A percentile compares a stretch with the other conserved stretches of the same genome.
These are phyloP conservation scores for Caenorhabditis remanei DNA, from an alignment of 1,140 invertebrate genomes.

Conservation along the genomic window DNA sequence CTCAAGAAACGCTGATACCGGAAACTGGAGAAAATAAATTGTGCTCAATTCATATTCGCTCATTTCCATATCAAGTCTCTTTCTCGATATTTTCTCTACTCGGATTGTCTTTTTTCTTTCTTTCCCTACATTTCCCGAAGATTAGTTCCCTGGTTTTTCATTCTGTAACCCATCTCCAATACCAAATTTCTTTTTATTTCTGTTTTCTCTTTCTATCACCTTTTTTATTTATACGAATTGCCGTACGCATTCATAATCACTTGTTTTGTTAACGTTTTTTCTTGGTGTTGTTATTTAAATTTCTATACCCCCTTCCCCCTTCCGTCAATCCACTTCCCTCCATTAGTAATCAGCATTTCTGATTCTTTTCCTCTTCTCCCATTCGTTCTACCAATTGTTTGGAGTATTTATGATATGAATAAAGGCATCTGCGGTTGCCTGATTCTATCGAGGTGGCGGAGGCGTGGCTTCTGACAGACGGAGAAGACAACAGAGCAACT, in stretches of 20 bases:
- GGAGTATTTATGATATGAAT: constrained; percentile 48
- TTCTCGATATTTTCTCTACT: constrained; percentile 1
- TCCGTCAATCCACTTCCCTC: not conserved
- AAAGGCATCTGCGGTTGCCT: constrained; percentile 8
- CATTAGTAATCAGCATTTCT: too few relatives aligned
- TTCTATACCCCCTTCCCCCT: not conserved
- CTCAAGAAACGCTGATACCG: constrained; percentile 2
- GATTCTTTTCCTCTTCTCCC: not conserved
- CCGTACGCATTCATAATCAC: not conserved
- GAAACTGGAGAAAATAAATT: constrained; percentile 36
- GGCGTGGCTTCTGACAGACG: not conserved
- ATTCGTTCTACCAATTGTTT: not conserved
- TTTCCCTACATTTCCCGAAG: not conserved
- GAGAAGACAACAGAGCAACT: not conserved
- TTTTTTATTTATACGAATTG: constrained; percentile 3
- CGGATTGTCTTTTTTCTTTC: not conserved
- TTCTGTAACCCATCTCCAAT: not conserved
- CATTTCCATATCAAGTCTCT: constrained; percentile 4
- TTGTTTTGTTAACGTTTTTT: constrained; percentile 26
- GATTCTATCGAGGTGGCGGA: not conserved
- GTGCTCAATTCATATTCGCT: not conserved
- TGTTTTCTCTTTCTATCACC: not conserved
- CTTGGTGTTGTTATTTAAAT: constrained; percentile 48
- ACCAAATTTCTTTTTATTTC: not conserved
- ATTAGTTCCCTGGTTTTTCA: not conserved